Base-by-base conservation (phyloP, 1,140 invertebrate species). In the Diploscapter pachys region DNA sequence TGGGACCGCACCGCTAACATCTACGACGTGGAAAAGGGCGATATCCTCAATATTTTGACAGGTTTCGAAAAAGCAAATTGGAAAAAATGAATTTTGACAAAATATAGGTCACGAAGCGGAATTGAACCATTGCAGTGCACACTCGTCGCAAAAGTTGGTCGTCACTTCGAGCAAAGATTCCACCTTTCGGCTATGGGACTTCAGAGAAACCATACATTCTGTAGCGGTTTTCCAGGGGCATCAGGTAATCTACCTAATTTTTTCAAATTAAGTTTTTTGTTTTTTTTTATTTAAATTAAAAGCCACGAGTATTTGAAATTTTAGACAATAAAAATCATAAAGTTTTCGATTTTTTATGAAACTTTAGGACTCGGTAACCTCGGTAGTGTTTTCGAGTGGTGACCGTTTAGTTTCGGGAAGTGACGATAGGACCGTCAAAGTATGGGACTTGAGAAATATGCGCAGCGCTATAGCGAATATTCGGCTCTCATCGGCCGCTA, bases 211-310 rank as follows among this genome's bases (percentile, higher is more conserved):
- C 1, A 94, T 94, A 83, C 93, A 95, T 85, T 95, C 93, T 3
- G 95, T 97, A 50, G 96, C 94, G 4, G 96, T 99, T 3, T 98
- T 98, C 87, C 95, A 98, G 88, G 96, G 95, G 57, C 96, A 99
- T 87, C 95, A 93, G 13, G 94, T 97, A 90, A 90, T 11, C 55
- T 11, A 11, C 11, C 4, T 54, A 13, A 62, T 49, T 59, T 80
- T 77, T 57, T 31, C 31, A 31, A 31, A 31, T 31, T 31, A 31
- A 31, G 31, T 31, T 31, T 31, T 31, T 31, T 31, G 31, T 31
- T 31, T 31, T 31, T 31, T 31, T 31, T 31, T 31, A 31, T 31
- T 31, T 31, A 31, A 31, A 31, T 31, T 31, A 31, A 31, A 31
- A 31, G 31, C 31, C 31, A 31, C 31, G 31, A 31, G 31, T 31